Conservation (phyloP, 2,113 vertebrate species). For the Macroglossus sobrinus region DNA sequence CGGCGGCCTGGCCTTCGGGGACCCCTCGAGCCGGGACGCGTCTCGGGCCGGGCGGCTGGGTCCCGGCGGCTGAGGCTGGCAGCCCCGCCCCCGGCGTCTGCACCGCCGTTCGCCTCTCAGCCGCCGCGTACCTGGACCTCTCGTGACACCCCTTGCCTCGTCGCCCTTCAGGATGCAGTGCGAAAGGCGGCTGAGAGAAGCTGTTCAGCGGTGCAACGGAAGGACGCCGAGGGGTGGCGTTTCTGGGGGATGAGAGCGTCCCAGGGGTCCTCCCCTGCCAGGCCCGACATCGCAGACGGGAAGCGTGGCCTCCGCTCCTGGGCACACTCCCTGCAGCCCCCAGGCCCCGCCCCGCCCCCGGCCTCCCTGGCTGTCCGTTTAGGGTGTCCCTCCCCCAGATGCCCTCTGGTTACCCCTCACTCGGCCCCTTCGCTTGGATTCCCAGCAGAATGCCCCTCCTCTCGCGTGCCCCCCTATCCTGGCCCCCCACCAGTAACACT, state of each 20-base stretch:
- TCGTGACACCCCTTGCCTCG: no score
- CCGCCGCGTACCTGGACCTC: background rate
- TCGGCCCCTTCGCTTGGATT: background rate
- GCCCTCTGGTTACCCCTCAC: background rate
- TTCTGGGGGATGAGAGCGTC: background rate
- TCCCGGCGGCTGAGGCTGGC: background rate
- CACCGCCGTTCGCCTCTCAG: accelerated
- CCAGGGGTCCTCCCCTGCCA: accelerated
- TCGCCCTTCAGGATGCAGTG: accelerated
- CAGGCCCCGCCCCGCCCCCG: background rate
- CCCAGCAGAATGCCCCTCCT: background rate
- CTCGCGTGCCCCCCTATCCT: background rate
- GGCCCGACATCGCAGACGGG: no score
- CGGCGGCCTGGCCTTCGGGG: background rate
- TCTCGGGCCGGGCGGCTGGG: background rate
- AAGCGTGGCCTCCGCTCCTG: no score
- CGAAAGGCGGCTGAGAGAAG: background rate
- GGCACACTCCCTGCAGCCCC: background rate
- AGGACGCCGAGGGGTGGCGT: accelerated
- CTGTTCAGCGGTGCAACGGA: background rate
- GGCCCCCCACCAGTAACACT: background rate
- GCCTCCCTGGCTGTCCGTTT: background rate
- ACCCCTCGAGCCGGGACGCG: background rate
- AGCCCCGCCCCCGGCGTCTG: background rate
- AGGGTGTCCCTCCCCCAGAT: accelerated